Conservation (phyloP, 1,140 invertebrate species). For the Hylaeus volcanicus region DNA sequence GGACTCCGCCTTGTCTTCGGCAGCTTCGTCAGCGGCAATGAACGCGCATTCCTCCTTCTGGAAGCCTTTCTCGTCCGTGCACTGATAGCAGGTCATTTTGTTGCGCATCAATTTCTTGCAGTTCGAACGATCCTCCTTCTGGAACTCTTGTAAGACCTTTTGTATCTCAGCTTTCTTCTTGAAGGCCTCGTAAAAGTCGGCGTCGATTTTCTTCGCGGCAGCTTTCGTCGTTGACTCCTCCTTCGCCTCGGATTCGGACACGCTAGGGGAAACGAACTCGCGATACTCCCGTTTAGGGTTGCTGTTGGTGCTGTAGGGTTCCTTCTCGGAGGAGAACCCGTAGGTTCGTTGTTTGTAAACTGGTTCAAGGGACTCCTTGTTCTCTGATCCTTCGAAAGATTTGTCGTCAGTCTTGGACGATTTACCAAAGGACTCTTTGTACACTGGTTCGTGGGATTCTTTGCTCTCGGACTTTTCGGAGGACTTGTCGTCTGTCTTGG, state of each 20-base stretch:
- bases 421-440: background rate
- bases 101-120: slow-evolving; percentile 86
- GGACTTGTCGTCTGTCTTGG: background rate
- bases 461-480: slow-evolving; percentile 9
- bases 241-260: background rate
- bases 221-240: background rate
- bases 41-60: slow-evolving; percentile 89
- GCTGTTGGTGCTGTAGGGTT: background rate
- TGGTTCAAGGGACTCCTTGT: background rate
- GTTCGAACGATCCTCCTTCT: slow-evolving; percentile 85
- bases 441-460: background rate
- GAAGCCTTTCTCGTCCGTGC: slow-evolving; percentile 84
- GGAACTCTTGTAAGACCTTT: slow-evolving; percentile 85
- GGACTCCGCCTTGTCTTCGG: slow-evolving; percentile 12
- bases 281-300: background rate
- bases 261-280: background rate
- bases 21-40: slow-evolving; percentile 78
- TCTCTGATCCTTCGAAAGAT: too few species aligned
- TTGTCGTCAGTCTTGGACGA: background rate
- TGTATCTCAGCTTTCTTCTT: slow-evolving; percentile 83
- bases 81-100: slow-evolving; percentile 88
- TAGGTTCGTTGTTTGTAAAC: background rate
- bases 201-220: slow-evolving; percentile 47
- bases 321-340: slow-evolving; percentile 11
- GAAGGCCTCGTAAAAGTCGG: slow-evolving; percentile 63